phyloP scores from a whole-genome alignment of 2,888 invertebrate species.

The Neria commutata region DNA sequence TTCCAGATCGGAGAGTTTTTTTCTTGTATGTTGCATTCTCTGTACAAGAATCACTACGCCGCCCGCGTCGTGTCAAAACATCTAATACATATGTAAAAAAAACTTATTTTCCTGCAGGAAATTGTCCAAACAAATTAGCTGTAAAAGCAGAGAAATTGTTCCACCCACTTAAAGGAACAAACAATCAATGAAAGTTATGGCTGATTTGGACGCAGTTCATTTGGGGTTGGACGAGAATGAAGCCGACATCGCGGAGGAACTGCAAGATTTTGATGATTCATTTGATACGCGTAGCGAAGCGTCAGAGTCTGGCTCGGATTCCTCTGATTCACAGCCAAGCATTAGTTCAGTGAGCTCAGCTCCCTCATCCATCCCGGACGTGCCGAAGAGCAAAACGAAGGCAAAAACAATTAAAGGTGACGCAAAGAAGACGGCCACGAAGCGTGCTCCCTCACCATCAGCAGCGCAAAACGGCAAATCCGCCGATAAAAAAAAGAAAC shows the following conservation, averaged over 20 bases:
- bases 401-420: constrained; percentile 56
- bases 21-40: background rate
- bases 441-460: constrained; percentile 34
- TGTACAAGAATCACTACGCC: background rate
- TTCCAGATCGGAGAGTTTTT: background rate
- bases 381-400: constrained; percentile 36
- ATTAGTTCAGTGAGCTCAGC: constrained; percentile 77
- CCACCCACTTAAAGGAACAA: background rate
- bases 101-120: too few species aligned
- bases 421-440: constrained; percentile 1
- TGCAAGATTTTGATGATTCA: constrained; percentile 71
- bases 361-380: constrained; percentile 66
- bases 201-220: constrained; percentile 68
- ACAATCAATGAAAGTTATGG: constrained; percentile 54
- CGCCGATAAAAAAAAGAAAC: constrained; percentile 33
- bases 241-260: constrained; percentile 79
- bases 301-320: constrained; percentile 73
- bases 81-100: too few species aligned
- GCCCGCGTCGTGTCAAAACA: background rate
- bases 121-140: too few species aligned
- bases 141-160: background rate
- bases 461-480: constrained; percentile 44
- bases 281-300: constrained; percentile 90
- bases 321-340: constrained; percentile 71
- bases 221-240: constrained; percentile 71